A percentile compares a stretch with the other conserved stretches of the same genome.
phyloP scores from a whole-genome alignment of 2,888 invertebrate species.

The Limnephilus marmoratus region DNA sequence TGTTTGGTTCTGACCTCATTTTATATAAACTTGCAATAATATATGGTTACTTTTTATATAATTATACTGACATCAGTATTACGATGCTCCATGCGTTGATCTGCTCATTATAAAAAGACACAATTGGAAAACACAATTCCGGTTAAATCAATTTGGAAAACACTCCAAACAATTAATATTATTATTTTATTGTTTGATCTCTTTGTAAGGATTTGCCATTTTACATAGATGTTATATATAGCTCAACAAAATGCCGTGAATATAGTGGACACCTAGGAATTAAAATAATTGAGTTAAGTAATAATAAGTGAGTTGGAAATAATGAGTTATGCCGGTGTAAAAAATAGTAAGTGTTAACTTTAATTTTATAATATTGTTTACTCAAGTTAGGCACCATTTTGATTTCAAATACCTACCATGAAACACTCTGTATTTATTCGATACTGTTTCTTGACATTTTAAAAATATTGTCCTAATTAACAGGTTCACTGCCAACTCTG shows the following conservation, averaged over 20 bases:
- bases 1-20: conserved; percentile 4
- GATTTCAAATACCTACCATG: neutral
- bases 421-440: neutral
- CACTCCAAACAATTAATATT: neutral
- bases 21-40: conserved; percentile 36
- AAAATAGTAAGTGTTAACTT: neutral
- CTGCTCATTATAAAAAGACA: conserved; percentile 33
- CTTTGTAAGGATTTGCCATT: conserved; percentile 12
- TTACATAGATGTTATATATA: neutral
- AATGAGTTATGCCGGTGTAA: neutral
- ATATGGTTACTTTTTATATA: conserved; percentile 21
- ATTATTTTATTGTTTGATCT: neutral
- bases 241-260: conserved; percentile 9
- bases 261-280: neutral
- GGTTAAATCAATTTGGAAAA: neutral
- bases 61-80: conserved; percentile 44
- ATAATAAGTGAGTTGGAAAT: neutral
- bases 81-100: conserved; percentile 18
- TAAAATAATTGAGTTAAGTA: neutral
- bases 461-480: neutral
- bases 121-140: neutral
- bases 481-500: no score
- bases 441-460: neutral
- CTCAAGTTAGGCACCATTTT: neutral
- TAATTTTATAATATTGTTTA: neutral